Evolutionary conservation across 1,140 invertebrate species (phyloP), one percentile per base, ranked within the genome.

Genomic region (Oryzaephilus surinamensis): DNA sequence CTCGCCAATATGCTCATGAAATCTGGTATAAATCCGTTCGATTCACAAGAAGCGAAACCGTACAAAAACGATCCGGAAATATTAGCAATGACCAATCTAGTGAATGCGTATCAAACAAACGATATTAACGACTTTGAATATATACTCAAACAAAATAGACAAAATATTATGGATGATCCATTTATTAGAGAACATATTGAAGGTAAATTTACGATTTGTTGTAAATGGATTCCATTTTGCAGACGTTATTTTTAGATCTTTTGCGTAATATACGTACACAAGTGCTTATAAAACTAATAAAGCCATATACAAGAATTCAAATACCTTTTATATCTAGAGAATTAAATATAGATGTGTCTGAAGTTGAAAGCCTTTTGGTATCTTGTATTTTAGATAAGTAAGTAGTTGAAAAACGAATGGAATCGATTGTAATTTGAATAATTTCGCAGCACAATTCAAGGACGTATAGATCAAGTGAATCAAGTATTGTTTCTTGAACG

Each of bases 31-130:
- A 99, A 99, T 72, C 97, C 97, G 4, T 99, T 99, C 66, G 96
- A 99, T 69, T 97, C 93, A 1, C 96, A 99, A 76, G 97, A 99
- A 74, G 96, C 96, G 0, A 99, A 99, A 62, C 94, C 97, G 0
- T 99, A 99, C 58, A 97, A 97, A 68, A 98, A 98, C 65, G 95
- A 99, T 70, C 91, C 94, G 4, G 96, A 99, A 72, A 98, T 99
- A 55, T 68, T 99, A 38, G 96, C 96, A 1, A 99, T 99, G 94
- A 99, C 96, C 5, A 97, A 99, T 67, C 72, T 99, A 51, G 95
- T 99, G 10, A 88, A 87, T 61, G 91, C 95, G 12, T 99, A 98
- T 66, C 95, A 99, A 65, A 97, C 97, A 64, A 97, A 99, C 66
- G 94, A 99, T 65, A 98, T 99, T 39, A 92, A 94, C 61, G 90